These are phyloP conservation scores for Sesia apiformis DNA, from an alignment of 2,888 invertebrate genomes.

Conservation along the genomic window DNA sequence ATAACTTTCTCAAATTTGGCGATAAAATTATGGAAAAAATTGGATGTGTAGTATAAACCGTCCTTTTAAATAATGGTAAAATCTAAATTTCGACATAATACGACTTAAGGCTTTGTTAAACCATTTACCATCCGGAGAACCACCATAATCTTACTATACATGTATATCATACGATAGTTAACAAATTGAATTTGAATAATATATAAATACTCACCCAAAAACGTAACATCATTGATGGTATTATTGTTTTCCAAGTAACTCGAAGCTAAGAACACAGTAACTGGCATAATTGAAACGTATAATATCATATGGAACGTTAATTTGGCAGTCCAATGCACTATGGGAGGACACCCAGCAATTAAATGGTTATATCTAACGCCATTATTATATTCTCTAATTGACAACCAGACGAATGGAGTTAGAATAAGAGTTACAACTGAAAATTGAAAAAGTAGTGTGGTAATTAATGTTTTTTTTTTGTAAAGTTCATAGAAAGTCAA, in stretches of 20 bases:
- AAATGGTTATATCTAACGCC: constrained; percentile 3
- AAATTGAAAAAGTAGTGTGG: background rate
- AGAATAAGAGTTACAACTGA: constrained; percentile 4
- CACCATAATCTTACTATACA: too few relatives aligned
- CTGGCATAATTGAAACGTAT: background rate
- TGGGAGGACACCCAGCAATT: constrained; percentile 1
- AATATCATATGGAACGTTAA: background rate
- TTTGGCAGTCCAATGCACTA: constrained; percentile 5
- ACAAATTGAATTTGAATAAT: too few relatives aligned
- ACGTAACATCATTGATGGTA: background rate
- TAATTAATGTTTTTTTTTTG: too few relatives aligned
- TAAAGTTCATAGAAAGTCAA: too few relatives aligned
- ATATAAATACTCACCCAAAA: constrained; percentile 3
- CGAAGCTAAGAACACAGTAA: background rate
- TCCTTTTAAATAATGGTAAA: too few relatives aligned
- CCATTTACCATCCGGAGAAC: too few relatives aligned
- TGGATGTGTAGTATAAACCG: too few relatives aligned
- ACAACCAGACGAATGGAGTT: constrained; percentile 1
- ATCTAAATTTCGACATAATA: too few relatives aligned
- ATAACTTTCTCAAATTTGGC: too few relatives aligned
- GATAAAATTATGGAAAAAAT: too few relatives aligned
- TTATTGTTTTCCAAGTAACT: constrained; percentile 2
- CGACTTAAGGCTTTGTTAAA: too few relatives aligned
- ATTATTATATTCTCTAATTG: constrained; percentile 1
- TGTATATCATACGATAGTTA: too few relatives aligned